Percentiles rank a stretch among this genome's conserved stretches.
Evolutionary conservation across 1,140 invertebrate genomes (phyloP).

Genomic region (Acyrthosiphon pisum): DNA sequence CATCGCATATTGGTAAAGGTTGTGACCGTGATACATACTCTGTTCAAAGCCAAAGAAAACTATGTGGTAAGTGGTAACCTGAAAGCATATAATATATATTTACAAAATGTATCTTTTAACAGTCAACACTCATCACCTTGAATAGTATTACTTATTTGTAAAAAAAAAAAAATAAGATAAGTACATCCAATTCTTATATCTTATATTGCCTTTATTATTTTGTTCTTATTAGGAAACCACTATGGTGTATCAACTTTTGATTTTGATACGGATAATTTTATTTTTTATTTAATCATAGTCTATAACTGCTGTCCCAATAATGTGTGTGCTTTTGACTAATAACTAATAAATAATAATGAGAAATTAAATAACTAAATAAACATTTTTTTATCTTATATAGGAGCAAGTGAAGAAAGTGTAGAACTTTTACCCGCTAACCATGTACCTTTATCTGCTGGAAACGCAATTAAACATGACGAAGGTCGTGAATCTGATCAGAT

Average conservation of each 20-base stretch:
- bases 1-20: constrained; percentile 86
- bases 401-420: constrained; percentile 73
- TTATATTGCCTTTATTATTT: too few relatives aligned
- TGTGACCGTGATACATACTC: constrained; percentile 93
- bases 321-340: neutral
- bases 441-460: constrained; percentile 71
- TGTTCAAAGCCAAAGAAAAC: constrained; percentile 84
- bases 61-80: constrained; percentile 72
- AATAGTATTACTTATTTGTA: too few relatives aligned
- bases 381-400: constrained; percentile 62
- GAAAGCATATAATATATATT: neutral
- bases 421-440: constrained; percentile 80
- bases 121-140: too few relatives aligned
- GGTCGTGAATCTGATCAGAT: constrained; percentile 89
- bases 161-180: too few relatives aligned
- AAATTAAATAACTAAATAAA: neutral
- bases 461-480: constrained; percentile 87
- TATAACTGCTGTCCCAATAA: too few relatives aligned
- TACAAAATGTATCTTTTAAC: too few relatives aligned
- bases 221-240: too few relatives aligned
- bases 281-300: neutral
- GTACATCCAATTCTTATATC: too few relatives aligned
- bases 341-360: neutral
- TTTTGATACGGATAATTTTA: too few relatives aligned
- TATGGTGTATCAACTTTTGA: too few relatives aligned